These are phyloP conservation scores for Volucella inflata DNA, from an alignment of 2,888 invertebrate genomes.

Conservation along the genomic window DNA sequence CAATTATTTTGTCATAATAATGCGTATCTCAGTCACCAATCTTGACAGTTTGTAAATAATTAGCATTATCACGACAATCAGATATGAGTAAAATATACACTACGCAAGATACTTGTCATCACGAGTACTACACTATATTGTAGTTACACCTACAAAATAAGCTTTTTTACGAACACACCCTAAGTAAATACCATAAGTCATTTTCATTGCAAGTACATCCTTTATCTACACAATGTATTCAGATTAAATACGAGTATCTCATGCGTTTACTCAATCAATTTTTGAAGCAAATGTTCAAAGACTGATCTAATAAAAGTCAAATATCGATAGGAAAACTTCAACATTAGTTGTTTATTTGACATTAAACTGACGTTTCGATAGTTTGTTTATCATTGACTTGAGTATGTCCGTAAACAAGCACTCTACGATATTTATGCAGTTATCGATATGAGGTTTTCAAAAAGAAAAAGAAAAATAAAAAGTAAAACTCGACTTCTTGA, in stretches of 20 bases:
- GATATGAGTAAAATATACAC: too few species aligned
- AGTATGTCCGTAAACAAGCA: constrained; percentile 44
- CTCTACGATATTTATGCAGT: constrained; percentile 5
- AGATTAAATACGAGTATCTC: constrained; percentile 34
- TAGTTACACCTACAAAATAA: background rate
- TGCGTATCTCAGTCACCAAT: constrained; percentile 41
- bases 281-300: constrained; percentile 24
- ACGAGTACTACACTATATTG: background rate
- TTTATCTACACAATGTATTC: constrained; percentile 12
- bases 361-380: constrained; percentile 65
- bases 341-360: constrained; percentile 65
- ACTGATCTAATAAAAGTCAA: constrained; percentile 58
- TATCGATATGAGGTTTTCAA: background rate
- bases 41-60: constrained; percentile 34
- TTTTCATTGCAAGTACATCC: constrained; percentile 21
- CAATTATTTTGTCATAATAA: constrained; percentile 60
- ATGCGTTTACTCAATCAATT: constrained; percentile 40
- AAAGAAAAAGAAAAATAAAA: background rate
- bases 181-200: constrained; percentile 38
- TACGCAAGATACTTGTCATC: background rate
- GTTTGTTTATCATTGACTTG: constrained; percentile 33
- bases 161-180: background rate
- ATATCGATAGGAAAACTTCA: constrained; percentile 52
- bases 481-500: constrained; percentile 33
- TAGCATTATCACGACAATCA: background rate